Conservation (phyloP, 2,113 vertebrate genomes). For the Siniperca chuatsi region DNA sequence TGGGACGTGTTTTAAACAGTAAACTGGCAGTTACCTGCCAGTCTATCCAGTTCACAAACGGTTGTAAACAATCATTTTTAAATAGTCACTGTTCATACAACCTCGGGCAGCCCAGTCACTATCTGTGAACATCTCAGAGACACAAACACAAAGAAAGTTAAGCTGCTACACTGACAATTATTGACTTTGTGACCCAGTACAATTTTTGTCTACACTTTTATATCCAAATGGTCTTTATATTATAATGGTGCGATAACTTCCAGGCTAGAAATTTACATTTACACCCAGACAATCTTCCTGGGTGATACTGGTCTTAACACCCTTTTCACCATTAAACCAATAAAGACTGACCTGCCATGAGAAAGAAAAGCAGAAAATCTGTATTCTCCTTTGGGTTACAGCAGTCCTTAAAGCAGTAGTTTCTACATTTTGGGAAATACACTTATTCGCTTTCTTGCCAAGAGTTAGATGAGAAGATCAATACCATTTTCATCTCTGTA, state of each 20-base stretch:
- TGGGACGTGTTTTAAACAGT: constrained; percentile 2
- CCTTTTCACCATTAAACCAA: constrained; percentile 24
- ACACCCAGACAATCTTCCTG: constrained; percentile 22
- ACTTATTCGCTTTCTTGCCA: background rate
- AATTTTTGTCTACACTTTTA: constrained; percentile 66
- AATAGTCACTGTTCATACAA: background rate
- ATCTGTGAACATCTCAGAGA: constrained; percentile 55
- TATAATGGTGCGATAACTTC: constrained; percentile 29
- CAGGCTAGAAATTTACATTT: constrained; percentile 18
- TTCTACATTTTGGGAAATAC: constrained; percentile 6
- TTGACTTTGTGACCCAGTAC: constrained; percentile 45
- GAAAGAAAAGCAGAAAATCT: background rate
- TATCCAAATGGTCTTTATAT: constrained; percentile 64
- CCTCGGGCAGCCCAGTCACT: constrained; percentile 29
- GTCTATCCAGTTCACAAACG: background rate
- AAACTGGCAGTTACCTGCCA: background rate
- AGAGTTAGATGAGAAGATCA: background rate
- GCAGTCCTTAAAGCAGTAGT: background rate
- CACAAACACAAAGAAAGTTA: constrained; percentile 41
- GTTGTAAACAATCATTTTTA: constrained; percentile 43
- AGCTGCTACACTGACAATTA: constrained; percentile 51
- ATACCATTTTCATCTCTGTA: background rate
- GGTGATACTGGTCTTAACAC: constrained; percentile 5
- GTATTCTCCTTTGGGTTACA: constrained; percentile 7
- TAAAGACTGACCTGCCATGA: constrained; percentile 1